Evolutionary conservation across 2,888 invertebrate genomes (phyloP).

Genomic region (Lasius fuliginosus): DNA sequence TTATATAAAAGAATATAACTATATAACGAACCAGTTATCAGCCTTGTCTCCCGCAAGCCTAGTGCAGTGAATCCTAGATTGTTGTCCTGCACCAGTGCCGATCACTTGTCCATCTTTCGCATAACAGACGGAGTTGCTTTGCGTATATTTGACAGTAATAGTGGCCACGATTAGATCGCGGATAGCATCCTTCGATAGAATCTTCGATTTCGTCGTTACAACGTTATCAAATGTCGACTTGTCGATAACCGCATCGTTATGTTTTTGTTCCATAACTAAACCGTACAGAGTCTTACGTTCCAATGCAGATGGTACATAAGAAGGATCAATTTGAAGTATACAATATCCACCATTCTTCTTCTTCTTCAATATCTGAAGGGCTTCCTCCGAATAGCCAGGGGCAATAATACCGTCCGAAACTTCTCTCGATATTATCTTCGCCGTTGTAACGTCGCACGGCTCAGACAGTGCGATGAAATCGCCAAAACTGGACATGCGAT

Average conservation of each 20-base stretch:
- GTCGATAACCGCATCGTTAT: constrained; percentile 96
- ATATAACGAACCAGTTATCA: constrained; percentile 93
- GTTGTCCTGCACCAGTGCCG: constrained; percentile 99
- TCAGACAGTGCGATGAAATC: constrained; percentile 99
- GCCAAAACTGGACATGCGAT: constrained; percentile 99
- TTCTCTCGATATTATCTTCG: constrained; percentile 96
- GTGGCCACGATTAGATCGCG: constrained; percentile 98
- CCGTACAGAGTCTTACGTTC: constrained; percentile 96
- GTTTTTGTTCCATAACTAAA: constrained; percentile 93
- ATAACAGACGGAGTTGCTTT: constrained; percentile 99
- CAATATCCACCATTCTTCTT: constrained; percentile 98
- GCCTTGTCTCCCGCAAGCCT: constrained; percentile 98
- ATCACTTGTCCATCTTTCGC: constrained; percentile 97
- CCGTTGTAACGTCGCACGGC: constrained; percentile 95
- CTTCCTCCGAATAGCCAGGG: constrained; percentile 95
- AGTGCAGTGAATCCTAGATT: constrained; percentile 99
- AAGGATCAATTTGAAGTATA: constrained; percentile 96
- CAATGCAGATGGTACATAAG: constrained; percentile 92
- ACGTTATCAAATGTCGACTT: constrained; percentile 93
- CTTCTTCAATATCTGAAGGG: constrained; percentile 94
- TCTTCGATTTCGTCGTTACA: constrained; percentile 89
- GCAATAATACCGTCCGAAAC: constrained; percentile 99
- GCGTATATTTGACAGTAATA: constrained; percentile 98
- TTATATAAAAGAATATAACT: background rate
- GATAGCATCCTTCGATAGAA: constrained; percentile 91